Conservation (phyloP, 2,888 invertebrate genomes). For the Trichacis sp. region DNA sequence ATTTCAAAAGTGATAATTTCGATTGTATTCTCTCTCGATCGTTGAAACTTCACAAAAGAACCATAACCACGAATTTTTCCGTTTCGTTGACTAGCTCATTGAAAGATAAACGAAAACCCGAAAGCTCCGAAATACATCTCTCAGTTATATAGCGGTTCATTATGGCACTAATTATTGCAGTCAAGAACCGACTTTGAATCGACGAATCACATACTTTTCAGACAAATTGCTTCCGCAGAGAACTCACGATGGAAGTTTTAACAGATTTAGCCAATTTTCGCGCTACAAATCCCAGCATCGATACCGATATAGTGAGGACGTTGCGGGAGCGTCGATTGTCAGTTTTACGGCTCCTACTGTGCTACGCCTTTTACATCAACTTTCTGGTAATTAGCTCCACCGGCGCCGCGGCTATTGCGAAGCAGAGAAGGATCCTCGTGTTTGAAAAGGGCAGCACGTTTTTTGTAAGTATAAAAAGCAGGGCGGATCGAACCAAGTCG, state of each 20-base stretch:
- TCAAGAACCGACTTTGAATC: slow-evolving; percentile 6
- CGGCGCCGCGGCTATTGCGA: slow-evolving; percentile 33
- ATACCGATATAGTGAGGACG: slow-evolving; percentile 8
- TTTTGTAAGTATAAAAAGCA: slow-evolving; percentile 60
- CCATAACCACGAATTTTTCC: background rate
- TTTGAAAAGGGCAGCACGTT: slow-evolving; percentile 63
- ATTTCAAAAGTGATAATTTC: too few species aligned
- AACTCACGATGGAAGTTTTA: slow-evolving; percentile 28
- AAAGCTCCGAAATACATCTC: slow-evolving; percentile 24
- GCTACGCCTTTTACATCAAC: slow-evolving; percentile 44
- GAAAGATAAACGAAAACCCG: background rate
- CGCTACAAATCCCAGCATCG: slow-evolving; percentile 12
- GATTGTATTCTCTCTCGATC: too few species aligned
- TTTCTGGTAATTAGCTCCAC: slow-evolving; percentile 32
- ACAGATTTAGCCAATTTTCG: slow-evolving; percentile 35
- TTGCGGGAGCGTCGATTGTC: slow-evolving; percentile 12
- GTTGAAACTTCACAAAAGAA: slow-evolving; percentile 43
- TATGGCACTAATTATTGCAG: slow-evolving; percentile 49
- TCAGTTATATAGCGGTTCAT: slow-evolving; percentile 47
- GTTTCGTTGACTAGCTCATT: background rate
- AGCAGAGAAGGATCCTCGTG: slow-evolving; percentile 54
- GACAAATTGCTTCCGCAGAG: slow-evolving; percentile 28
- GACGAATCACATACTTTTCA: slow-evolving; percentile 19
- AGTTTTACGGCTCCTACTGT: slow-evolving; percentile 48
- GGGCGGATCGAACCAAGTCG: background rate